A percentile compares a stretch with the other conserved stretches of the same genome.
Conservation (phyloP, 2,888 invertebrate genomes). For the Alentia gelatinosa region DNA sequence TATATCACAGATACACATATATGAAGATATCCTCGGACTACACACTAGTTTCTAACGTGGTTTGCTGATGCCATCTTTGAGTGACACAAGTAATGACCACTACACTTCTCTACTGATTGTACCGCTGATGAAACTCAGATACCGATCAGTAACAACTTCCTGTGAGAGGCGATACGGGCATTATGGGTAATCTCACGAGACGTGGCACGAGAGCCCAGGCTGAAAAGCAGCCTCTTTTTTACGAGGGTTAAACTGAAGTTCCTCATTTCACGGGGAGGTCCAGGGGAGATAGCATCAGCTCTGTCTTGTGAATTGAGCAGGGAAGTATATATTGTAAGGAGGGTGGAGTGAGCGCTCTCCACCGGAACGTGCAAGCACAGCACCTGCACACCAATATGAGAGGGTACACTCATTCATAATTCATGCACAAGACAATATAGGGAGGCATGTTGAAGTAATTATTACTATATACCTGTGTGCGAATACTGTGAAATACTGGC, state of each 20-base stretch:
- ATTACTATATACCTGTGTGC: no score
- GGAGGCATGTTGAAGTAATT: no score
- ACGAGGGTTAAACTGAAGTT: background rate
- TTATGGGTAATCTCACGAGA: slow-evolving; percentile 15
- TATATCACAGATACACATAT: background rate
- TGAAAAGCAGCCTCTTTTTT: background rate
- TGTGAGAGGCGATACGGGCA: slow-evolving; percentile 7
- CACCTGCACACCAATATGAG: background rate
- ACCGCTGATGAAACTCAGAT: background rate
- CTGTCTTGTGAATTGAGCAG: no score
- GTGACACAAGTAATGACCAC: no score
- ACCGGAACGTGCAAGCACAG: background rate
- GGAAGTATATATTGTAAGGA: no score
- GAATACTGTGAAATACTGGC: no score
- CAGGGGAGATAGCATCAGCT: background rate
- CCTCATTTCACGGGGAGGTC: background rate
- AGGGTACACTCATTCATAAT: background rate
- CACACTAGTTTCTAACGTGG: background rate
- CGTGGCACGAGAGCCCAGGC: slow-evolving; percentile 4
- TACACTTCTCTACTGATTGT: no score
- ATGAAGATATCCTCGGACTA: background rate
- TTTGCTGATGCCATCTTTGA: no score
- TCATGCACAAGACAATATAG: no score
- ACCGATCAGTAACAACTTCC: slow-evolving; percentile 39
- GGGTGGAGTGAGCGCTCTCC: background rate